Percentiles rank a stretch among this genome's conserved stretches.
These are phyloP conservation scores for Pterocles burchelli DNA, from an alignment of 2,113 vertebrate species.

Conservation along the genomic window DNA sequence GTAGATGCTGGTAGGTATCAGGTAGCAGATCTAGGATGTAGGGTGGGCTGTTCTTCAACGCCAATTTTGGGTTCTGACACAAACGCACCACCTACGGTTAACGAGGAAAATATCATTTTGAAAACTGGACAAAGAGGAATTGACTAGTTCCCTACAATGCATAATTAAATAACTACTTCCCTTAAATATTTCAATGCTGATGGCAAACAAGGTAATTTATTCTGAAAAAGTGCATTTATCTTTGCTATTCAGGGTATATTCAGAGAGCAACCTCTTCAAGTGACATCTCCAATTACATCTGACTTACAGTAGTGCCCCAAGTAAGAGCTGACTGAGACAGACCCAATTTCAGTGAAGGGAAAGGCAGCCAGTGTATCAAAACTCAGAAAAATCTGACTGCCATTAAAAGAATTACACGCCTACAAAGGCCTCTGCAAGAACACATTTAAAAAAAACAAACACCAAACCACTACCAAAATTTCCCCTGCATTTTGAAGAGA, in stretches of 20 bases:
- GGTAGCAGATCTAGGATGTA: constrained; percentile 98
- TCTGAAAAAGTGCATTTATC: background rate
- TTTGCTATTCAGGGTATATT: background rate
- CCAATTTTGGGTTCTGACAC: constrained; percentile 97
- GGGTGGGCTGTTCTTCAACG: constrained; percentile 97
- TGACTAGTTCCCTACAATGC: background rate
- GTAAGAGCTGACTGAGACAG: background rate
- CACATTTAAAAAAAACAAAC: rapidly evolving
- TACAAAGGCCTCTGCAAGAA: background rate
- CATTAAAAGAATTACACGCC: background rate
- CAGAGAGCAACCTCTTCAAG: background rate
- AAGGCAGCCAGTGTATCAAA: background rate
- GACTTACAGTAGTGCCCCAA: background rate
- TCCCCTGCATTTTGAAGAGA: background rate
- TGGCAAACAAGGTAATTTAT: background rate
- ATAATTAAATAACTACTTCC: background rate
- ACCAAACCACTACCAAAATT: background rate
- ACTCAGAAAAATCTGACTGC: background rate
- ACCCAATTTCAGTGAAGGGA: background rate
- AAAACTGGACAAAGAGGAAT: background rate
- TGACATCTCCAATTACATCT: background rate
- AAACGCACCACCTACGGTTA: constrained; percentile 89
- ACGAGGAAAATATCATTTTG: background rate
- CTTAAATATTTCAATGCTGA: background rate
- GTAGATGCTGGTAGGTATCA: constrained; percentile 97